Evolutionary conservation across 1,140 invertebrate species (phyloP), one percentile per base, ranked within the genome.

Genomic region (Lasioglossum albipes): DNA sequence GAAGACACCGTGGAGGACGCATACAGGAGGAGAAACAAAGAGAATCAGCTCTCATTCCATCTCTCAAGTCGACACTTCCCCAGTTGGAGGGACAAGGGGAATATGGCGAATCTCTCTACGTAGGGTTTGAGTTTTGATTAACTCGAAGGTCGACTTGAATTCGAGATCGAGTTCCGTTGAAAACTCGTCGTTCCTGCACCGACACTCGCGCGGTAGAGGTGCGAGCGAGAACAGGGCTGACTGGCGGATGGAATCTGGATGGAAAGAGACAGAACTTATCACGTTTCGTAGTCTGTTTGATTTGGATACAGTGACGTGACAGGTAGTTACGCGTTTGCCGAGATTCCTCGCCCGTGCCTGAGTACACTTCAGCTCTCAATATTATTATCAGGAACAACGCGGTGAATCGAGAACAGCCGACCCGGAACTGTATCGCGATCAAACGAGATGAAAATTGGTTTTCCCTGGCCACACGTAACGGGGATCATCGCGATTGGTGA

Each of bases 61-160:
- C 52, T 22, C n/a, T 57, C 36, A 13, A 41, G 52, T 36, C 12
- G 42, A 36, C 22, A 41, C 41, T 22, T 52, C 42, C 42, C 16
- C 18, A 5, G 22, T 12, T 27, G 18, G 9, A 41, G 52, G 67
- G 76, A 78, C 80, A 85, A 83, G 80, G 88, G 83, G 81, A 88
- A 90, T 82, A 88, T 89, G 71, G 76, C 67, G 72, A 61, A 75
- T 79, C 75, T 79, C 75, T 45, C 66, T 74, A 76, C 79, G 80
- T 71, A 70, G 71, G 76, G 73, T 87, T 83, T 81, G 85, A 91
- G 88, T 91, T 90, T 91, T 91, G 90, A 91, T 91, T 91, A 91
- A 91, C 88, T 90, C 81, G 87, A 84, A 89, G 86, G 88, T 91
- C 88, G 81, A 75, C 85, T 85, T 89, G 87, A 88, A 83, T 85